Conservation (phyloP, 2,888 invertebrate species). For the Taphrorychus bicolor region DNA sequence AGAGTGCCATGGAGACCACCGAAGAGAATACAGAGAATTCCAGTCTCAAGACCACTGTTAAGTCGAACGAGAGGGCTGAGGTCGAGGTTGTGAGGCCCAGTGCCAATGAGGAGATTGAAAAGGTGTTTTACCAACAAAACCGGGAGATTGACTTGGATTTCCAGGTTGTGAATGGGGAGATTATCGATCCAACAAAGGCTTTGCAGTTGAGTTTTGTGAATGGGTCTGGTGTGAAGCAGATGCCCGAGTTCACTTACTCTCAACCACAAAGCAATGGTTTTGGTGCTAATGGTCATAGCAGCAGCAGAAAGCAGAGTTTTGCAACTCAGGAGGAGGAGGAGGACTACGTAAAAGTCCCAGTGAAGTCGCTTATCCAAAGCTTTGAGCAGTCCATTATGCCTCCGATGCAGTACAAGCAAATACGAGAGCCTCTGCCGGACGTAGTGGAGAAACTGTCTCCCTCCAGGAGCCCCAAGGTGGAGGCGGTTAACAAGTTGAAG, state of each 20-base stretch:
- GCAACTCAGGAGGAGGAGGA: slow-evolving; percentile 44
- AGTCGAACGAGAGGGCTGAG: slow-evolving; percentile 51
- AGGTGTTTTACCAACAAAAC: slow-evolving; percentile 55
- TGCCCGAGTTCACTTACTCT: not conserved
- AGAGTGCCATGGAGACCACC: slow-evolving; percentile 43
- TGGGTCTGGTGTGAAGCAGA: not conserved
- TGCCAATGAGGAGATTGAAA: slow-evolving; percentile 55
- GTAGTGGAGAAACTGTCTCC: slow-evolving; percentile 51
- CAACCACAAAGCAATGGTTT: not conserved
- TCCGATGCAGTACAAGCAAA: slow-evolving; percentile 63
- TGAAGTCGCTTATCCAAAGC: slow-evolving; percentile 64
- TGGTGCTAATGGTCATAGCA: not conserved
- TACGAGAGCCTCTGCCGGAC: slow-evolving; percentile 56
- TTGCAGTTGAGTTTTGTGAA: not conserved
- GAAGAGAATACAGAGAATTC: slow-evolving; percentile 44
- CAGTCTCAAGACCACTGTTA: slow-evolving; percentile 47
- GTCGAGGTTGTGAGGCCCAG: slow-evolving; percentile 51
- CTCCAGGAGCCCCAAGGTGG: slow-evolving; percentile 18
- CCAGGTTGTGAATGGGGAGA: slow-evolving; percentile 54
- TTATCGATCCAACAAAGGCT: slow-evolving; percentile 19
- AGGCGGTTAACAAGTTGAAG: slow-evolving; percentile 34
- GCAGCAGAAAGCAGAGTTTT: not conserved
- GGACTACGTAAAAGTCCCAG: slow-evolving; percentile 59
- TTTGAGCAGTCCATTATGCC: slow-evolving; percentile 71
- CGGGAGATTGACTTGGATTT: slow-evolving; percentile 56